These are phyloP conservation scores for Tyria jacobaeae DNA, from an alignment of 2,888 invertebrate genomes.

Conservation along the genomic window DNA sequence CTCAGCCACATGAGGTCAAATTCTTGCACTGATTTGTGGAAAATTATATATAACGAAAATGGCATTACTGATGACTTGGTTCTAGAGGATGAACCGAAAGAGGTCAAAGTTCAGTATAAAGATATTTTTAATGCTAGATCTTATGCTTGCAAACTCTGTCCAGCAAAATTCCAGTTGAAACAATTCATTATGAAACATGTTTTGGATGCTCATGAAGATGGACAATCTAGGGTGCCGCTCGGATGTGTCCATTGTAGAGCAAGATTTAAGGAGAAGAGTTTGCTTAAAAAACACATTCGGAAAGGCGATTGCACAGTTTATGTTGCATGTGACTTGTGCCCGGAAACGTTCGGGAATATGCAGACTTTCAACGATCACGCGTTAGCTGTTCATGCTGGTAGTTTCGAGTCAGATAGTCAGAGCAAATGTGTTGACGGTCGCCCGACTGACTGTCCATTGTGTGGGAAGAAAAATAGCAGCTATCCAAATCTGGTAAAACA, in stretches of 20 bases:
- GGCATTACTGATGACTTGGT: conserved; percentile 82
- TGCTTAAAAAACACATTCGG: conserved; percentile 82
- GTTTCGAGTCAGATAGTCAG: conserved; percentile 74
- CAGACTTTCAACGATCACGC: conserved; percentile 84
- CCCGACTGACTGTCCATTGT: conserved; percentile 84
- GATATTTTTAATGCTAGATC: conserved; percentile 84
- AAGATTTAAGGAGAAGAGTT: conserved; percentile 76
- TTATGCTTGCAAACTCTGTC: conserved; percentile 82
- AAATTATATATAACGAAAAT: conserved; percentile 81
- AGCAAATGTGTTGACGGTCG: conserved; percentile 80
- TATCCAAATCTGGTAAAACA: conserved; percentile 87
- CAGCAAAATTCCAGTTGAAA: conserved; percentile 83
- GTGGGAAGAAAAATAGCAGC: conserved; percentile 84
- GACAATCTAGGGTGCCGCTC: conserved; percentile 75
- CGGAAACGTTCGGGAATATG: conserved; percentile 75
- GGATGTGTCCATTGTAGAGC: conserved; percentile 79
- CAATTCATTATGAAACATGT: conserved; percentile 85
- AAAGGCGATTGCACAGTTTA: conserved; percentile 87
- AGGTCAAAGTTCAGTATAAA: conserved; percentile 76
- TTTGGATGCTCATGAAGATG: conserved; percentile 81
- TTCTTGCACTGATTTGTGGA: conserved; percentile 82
- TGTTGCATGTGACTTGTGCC: conserved; percentile 84
- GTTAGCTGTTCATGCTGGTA: conserved; percentile 77
- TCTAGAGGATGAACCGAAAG: conserved; percentile 76
- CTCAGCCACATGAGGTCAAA: conserved; percentile 84